Conservation (phyloP, 2,113 vertebrate genomes). For the Ciconia stormi region DNA sequence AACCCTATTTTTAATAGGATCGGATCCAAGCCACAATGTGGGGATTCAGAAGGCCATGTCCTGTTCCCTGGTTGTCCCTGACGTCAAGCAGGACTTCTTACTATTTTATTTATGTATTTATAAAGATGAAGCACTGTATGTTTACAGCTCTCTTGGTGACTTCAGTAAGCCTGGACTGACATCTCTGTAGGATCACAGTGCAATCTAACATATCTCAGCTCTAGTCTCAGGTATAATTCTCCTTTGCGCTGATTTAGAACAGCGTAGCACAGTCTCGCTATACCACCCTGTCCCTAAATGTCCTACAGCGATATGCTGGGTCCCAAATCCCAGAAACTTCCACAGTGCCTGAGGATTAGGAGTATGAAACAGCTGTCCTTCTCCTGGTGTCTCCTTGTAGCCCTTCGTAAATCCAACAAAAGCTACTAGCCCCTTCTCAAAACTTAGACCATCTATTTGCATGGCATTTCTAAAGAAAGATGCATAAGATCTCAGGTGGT, state of each 20-base stretch:
- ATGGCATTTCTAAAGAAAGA: not conserved
- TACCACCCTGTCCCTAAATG: not conserved
- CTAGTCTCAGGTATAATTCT: not conserved
- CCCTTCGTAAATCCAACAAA: not conserved
- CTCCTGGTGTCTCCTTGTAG: not conserved
- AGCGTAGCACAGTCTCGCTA: not conserved
- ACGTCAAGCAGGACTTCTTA: not conserved
- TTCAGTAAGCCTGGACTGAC: not conserved
- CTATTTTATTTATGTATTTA: not conserved
- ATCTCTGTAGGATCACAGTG: not conserved
- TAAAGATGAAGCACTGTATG: not conserved
- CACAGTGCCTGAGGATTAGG: not conserved
- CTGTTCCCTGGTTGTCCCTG: not conserved
- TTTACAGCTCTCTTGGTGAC: not conserved
- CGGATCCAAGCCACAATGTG: not conserved
- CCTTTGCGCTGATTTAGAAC: not conserved
- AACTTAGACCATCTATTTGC: not conserved
- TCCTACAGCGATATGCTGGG: not conserved
- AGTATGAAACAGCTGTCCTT: not conserved
- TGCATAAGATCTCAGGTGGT: rapidly evolving
- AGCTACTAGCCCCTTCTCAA: not conserved
- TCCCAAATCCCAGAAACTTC: not conserved
- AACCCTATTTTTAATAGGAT: not conserved
- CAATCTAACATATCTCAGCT: not conserved
- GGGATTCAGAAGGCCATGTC: not conserved